These are phyloP conservation scores for Sakesphorus luctuosus DNA, from an alignment of 2,113 vertebrate genomes.

Conservation along the genomic window DNA sequence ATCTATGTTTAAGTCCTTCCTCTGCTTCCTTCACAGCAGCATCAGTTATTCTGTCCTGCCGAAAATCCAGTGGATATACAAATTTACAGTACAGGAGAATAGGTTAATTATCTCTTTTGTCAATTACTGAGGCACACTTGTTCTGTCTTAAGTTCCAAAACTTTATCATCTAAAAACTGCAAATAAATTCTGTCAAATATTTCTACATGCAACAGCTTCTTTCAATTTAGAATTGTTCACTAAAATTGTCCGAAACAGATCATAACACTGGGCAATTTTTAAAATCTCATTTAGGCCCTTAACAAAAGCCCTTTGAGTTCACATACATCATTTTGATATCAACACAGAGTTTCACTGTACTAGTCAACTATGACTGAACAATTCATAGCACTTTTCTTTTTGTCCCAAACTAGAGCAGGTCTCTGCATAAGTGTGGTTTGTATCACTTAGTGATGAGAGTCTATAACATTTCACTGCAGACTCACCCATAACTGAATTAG, in stretches of 20 bases:
- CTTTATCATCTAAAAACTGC: neutral
- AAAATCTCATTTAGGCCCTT: neutral
- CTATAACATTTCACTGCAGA: neutral
- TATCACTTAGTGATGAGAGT: neutral
- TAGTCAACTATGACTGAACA: neutral
- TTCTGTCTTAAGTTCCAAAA: neutral
- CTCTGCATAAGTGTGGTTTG: neutral
- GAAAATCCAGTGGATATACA: neutral
- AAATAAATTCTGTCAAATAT: neutral
- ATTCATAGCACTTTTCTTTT: neutral
- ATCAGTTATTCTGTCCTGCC: neutral
- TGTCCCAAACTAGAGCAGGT: neutral
- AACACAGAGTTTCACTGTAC: neutral
- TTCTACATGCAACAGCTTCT: neutral
- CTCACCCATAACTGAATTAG: neutral
- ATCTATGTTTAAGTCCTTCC: neutral
- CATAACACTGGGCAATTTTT: neutral
- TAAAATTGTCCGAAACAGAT: neutral
- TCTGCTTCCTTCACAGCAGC: neutral
- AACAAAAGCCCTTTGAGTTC: neutral
- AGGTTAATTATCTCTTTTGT: neutral
- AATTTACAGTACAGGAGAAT: rapidly evolving
- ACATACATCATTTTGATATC: neutral
- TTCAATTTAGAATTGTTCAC: neutral
- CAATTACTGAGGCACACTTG: neutral